These are phyloP conservation scores for Eubasilissa regina DNA, from an alignment of 1,140 invertebrate genomes.

Conservation along the genomic window DNA sequence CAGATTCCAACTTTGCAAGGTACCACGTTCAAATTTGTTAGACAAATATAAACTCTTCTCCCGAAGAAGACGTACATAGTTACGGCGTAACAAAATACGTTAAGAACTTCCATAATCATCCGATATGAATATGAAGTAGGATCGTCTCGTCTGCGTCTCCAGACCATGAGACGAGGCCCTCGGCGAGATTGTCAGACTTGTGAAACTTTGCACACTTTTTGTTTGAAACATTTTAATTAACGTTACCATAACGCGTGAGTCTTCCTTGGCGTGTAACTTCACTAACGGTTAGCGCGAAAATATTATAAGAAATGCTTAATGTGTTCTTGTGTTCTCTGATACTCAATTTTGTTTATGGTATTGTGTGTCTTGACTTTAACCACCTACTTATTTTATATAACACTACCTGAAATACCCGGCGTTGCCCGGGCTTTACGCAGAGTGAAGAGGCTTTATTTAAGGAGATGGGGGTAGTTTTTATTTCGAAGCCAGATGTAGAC, in stretches of 20 bases:
- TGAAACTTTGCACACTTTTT: background rate
- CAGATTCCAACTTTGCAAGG: too few relatives aligned
- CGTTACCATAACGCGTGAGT: background rate
- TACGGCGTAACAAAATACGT: conserved; percentile 27
- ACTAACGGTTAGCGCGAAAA: too few relatives aligned
- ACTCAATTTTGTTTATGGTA: too few relatives aligned
- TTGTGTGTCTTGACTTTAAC: too few relatives aligned
- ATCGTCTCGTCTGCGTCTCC: background rate
- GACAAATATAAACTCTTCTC: conserved; percentile 6
- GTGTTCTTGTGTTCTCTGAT: too few relatives aligned
- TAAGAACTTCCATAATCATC: conserved; percentile 23
- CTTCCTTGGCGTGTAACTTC: background rate
- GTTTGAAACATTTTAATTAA: conserved; percentile 11
- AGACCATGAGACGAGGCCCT: background rate
- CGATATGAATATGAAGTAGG: conserved; percentile 16
- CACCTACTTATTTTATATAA: too few relatives aligned
- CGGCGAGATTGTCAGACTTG: background rate
- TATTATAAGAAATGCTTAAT: too few relatives aligned
- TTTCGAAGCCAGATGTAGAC: too few relatives aligned
- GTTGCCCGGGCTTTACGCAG: too few relatives aligned
- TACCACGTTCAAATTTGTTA: background rate
- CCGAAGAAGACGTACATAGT: background rate
- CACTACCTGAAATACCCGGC: too few relatives aligned
- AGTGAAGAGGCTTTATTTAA: too few relatives aligned
- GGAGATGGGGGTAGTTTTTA: too few relatives aligned